These are phyloP conservation scores for Zoanthus sansibaricus DNA, from an alignment of 92 coral and sea anemone species.

Conservation along the genomic window DNA sequence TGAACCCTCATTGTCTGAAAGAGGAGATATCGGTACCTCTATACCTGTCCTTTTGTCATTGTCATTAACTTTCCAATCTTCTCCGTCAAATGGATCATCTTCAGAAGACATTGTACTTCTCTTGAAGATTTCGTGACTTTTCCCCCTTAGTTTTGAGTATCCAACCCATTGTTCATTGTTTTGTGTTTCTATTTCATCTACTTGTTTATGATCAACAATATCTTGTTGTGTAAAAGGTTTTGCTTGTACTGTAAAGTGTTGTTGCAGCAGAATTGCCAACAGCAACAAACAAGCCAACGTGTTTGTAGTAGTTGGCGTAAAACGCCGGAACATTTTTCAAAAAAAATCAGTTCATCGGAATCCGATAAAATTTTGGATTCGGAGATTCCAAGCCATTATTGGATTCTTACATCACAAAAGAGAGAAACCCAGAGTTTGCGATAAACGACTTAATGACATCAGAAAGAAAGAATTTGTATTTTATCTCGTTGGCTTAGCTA, in stretches of 20 bases:
- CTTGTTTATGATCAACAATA: slow-evolving; percentile 55
- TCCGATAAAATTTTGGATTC: slow-evolving; percentile 68
- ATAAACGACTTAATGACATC: slow-evolving; percentile 72
- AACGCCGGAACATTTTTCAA: slow-evolving; percentile 88
- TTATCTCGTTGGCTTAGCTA: slow-evolving; percentile 77
- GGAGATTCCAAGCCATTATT: slow-evolving; percentile 79
- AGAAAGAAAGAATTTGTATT: slow-evolving; percentile 75
- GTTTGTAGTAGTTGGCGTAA: slow-evolving; percentile 85
- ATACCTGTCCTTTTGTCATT: slow-evolving; percentile 79
- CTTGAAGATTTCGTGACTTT: slow-evolving; percentile 44
- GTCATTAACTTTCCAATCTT: slow-evolving; percentile 59
- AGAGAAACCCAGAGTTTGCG: slow-evolving; percentile 62
- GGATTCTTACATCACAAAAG: slow-evolving; percentile 87
- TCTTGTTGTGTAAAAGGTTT: slow-evolving; percentile 76
- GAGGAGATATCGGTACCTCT: slow-evolving; percentile 80
- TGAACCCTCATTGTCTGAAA: slow-evolving; percentile 57
- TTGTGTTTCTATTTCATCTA: slow-evolving; percentile 65
- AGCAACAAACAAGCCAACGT: slow-evolving; percentile 60
- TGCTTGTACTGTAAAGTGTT: slow-evolving; percentile 65
- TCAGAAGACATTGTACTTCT: slow-evolving; percentile 63
- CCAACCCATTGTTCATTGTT: slow-evolving; percentile 73
- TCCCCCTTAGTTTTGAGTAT: slow-evolving; percentile 44
- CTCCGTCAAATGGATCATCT: slow-evolving; percentile 64
- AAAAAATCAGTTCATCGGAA: slow-evolving; percentile 84
- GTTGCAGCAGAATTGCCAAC: slow-evolving; percentile 47